Evolutionary conservation across 2,797 vertebrate genomes (phyloP).

Genomic region (Rhabdophis nuchalis): DNA sequence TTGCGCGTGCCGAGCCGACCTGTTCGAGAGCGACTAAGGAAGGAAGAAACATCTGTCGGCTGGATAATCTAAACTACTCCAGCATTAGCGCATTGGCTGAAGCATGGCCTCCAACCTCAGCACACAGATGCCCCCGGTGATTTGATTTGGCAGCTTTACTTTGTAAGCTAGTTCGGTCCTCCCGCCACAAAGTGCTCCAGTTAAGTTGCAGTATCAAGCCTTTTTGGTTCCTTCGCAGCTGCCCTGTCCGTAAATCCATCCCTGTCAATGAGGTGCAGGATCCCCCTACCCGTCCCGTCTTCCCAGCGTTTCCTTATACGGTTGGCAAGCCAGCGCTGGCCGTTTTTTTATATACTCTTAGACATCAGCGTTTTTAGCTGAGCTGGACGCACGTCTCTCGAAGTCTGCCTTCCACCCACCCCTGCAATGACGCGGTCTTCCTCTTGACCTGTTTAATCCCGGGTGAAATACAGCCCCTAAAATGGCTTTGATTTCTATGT

Average conservation of each 20-base stretch:
- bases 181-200: not conserved
- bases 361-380: constrained; percentile 4
- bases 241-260: not conserved
- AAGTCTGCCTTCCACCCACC: not conserved
- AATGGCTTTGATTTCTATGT: constrained; percentile 8
- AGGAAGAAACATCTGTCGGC: not conserved
- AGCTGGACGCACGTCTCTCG: not conserved
- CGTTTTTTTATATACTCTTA: not conserved
- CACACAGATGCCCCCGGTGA: not conserved
- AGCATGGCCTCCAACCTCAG: not conserved
- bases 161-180: not conserved
- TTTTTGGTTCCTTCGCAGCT: not conserved
- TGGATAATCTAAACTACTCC: not conserved
- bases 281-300: not conserved
- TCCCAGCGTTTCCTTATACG: constrained; percentile 19
- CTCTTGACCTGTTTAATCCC: constrained; percentile 22
- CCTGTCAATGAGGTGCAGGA: constrained; percentile 8
- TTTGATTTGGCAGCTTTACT: not conserved
- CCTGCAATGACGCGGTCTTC: not conserved
- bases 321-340: not conserved
- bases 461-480: constrained; percentile 19
- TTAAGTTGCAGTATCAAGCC: not conserved
- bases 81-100: not conserved
- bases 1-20: not conserved
- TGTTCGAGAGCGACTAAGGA: not conserved